Percentiles rank a stretch among this genome's conserved stretches.
Evolutionary conservation across 2,113 vertebrate species (phyloP).

Genomic region (Bufo bufo): DNA sequence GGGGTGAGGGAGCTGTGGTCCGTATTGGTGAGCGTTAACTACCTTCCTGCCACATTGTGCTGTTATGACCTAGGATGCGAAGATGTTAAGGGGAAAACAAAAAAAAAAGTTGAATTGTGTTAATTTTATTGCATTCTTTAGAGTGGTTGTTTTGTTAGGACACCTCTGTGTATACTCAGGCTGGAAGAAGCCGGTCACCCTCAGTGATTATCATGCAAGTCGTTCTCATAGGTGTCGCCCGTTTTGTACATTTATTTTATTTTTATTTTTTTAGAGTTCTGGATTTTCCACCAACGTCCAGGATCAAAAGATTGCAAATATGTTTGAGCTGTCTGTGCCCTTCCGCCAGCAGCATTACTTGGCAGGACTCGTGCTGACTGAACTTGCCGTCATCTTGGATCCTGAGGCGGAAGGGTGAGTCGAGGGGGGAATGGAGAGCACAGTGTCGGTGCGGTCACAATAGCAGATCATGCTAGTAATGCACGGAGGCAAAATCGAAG

Average conservation of each 20-base stretch:
- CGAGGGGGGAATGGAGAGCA: background rate
- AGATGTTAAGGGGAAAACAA: too few species aligned
- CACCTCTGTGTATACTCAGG: too few species aligned
- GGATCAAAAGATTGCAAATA: constrained; percentile 98
- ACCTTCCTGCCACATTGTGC: too few species aligned
- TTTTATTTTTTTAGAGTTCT: constrained; percentile 82
- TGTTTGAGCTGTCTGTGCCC: constrained; percentile 97
- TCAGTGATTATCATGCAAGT: background rate
- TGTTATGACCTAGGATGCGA: too few species aligned
- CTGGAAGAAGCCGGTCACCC: too few species aligned
- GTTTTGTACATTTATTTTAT: background rate
- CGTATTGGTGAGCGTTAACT: too few species aligned
- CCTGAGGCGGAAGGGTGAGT: constrained; percentile 95
- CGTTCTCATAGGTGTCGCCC: background rate
- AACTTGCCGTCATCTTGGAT: constrained; percentile 93
- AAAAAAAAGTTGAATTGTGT: too few species aligned
- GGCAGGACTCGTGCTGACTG: constrained; percentile 91
- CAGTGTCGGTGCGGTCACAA: background rate
- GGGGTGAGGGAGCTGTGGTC: too few species aligned
- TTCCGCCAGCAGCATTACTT: constrained; percentile 97
- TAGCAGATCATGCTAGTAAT: too few species aligned
- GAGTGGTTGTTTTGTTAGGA: too few species aligned
- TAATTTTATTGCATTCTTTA: too few species aligned
- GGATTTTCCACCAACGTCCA: constrained; percentile 96
- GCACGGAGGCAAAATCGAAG: too few species aligned